Evolutionary conservation across 1,140 invertebrate species (phyloP), one percentile per base, ranked within the genome.

Genomic region (Caenorhabditis briggsae): DNA sequence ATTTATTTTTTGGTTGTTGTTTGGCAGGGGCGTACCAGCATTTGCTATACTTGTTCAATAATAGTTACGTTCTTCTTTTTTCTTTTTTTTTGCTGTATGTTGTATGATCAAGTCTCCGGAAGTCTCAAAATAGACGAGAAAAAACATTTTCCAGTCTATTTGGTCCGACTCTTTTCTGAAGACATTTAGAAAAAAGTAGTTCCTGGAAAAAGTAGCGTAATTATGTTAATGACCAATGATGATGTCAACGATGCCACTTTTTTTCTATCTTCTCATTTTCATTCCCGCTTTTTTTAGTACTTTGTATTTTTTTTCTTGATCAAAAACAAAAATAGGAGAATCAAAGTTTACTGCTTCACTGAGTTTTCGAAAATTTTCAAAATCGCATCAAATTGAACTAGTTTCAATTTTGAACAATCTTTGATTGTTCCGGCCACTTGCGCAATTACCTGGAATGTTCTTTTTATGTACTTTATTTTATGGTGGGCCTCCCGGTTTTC

Each of bases 181-280:
- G 59, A 61, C 59, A 5, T 7, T 23, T 61, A 23, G 58, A 14
- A n/a, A 46, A 70, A 46, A 46, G 64, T 78, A 50, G 70, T 78
- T 78, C 70, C 70, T 78, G 70, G 70, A 78, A 78, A 78, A 78
- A 70, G 46, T 50, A 53, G 20, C 70, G 70, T 50, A 50, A 50
- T 53, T 50, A 50, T 78, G 70, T 78, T 78, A 78, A 78, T 78
- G 43, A 78, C 46, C 50, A 5, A 50, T 78, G 70, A 50, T 78
- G 70, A 23, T 46, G 53, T 78, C 20, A 33, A 5, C 11, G 23
- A 7, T 14, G 11, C 46, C 50, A 78, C 50, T 78, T 53, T 50
- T n/a, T 50, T 78, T 78, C 11, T 8, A 16, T n/a, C 43, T 70
- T 70, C 5, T 8, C 46, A 33, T 46, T 11, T 70, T 41, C 43